Percentiles rank a stretch among this genome's conserved stretches.
Evolutionary conservation across 2,888 invertebrate species (phyloP).

Genomic region (Trissolcus japonicus): DNA sequence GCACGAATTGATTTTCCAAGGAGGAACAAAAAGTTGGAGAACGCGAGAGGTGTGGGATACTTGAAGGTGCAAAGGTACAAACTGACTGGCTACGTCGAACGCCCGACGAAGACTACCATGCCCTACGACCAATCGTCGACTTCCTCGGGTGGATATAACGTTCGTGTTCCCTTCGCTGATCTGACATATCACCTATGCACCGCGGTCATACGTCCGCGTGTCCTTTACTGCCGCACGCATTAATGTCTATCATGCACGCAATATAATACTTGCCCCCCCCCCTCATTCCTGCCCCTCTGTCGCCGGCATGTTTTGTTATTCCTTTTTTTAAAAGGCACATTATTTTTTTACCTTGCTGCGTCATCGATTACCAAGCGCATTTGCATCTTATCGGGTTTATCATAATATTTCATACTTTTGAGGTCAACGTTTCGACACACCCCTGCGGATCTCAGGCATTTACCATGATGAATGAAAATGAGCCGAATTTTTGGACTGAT

Average conservation of each 20-base stretch:
- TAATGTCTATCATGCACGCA: constrained; percentile 35
- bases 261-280: constrained; percentile 9
- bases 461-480: constrained; percentile 25
- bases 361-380: constrained; percentile 23
- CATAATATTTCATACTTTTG: constrained; percentile 44
- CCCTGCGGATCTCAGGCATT: constrained; percentile 19
- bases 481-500: constrained; percentile 3
- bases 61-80: constrained; percentile 43
- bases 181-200: constrained; percentile 56
- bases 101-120: constrained; percentile 58
- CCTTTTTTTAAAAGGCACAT: neutral
- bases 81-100: constrained; percentile 55
- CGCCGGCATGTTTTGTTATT: neutral
- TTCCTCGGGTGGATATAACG: constrained; percentile 76
- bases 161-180: constrained; percentile 65
- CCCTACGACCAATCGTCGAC: constrained; percentile 75
- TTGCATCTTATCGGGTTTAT: constrained; percentile 41
- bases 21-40: constrained; percentile 1
- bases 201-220: constrained; percentile 46
- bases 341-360: neutral
- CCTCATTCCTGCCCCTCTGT: neutral
- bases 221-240: constrained; percentile 38
- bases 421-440: constrained; percentile 40
- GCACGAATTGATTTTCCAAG: neutral
- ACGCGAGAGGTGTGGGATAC: constrained; percentile 16